Evolutionary conservation across 1,140 invertebrate species (phyloP), one percentile per base, ranked within the genome.

Genomic region (Drosophila santomea): DNA sequence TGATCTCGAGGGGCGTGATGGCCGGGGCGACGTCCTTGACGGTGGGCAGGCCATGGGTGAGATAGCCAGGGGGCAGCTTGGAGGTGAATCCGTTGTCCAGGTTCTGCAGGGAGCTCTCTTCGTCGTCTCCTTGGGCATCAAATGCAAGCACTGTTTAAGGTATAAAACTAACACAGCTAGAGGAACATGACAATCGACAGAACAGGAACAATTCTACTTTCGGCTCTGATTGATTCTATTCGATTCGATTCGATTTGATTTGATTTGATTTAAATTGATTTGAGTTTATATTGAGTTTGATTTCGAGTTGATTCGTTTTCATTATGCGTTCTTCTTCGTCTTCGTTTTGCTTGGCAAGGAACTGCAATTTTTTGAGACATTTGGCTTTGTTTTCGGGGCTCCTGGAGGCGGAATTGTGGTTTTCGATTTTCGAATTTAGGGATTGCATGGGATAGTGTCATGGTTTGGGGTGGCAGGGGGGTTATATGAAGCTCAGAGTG

Each of bases 121-220:
- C 97, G 92, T 98, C 97, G 94, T 98, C 98, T 94, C 97, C 97
- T 96, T 97, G 97, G 93, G 95, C 95, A 95, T 98, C 97, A 97
- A 98, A 99, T 95, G 98, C 98, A 95, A 99, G 97, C 97, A 99
- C 98, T 99, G 95, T 96, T 94, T 94, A 96, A 96, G 96, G 96
- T 97, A 97, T 97, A 97, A 97, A 95, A 94, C 92, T 93, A 92
- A 92, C 89, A 93, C 82, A 92, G 91, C 90, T 93, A 91, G 68
- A 92, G 91, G 91, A 93, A 93, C 78, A 88, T 91, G 90, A 93
- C 91, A 91, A 91, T 91, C 90, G 90, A 92, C 91, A 92, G 90
- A 92, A 92, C 91, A 92, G 91, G 91, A 92, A 92, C 89, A 92
- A 91, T 92, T 92, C 91, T 92, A 92, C 85, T 80, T 80, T 64